Base-by-base conservation (phyloP, 2,797 vertebrate species). In the Parotocinclus haroldoi region DNA sequence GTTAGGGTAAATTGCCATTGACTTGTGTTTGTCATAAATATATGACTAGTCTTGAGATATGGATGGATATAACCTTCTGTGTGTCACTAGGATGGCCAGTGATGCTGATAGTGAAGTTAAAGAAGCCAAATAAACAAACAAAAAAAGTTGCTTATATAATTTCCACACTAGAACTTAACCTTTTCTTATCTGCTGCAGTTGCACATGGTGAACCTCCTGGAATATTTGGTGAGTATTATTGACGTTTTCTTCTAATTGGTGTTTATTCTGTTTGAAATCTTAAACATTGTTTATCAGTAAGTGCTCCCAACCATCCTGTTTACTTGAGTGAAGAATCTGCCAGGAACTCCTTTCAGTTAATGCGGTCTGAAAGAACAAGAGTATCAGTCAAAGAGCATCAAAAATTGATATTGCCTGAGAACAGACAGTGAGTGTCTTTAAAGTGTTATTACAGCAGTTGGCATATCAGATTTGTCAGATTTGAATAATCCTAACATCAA, bases 181-280 rank as follows among this genome's bases (percentile, higher is more conserved):
- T 27, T 5, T 27, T 27, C 27, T 27, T 66, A 71, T 50, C 72
- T 66, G 50, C 63, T 55, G 12, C 63, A 13, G 55, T 52, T 3
- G 68, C 61, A 1, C 48, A 52, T 48, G 63, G 58, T 60, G 72
- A 74, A 48, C 58, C 59, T 54, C 19, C 38, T 58, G 66, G 54
- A 63, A 36, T 63, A 6, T 77, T 77, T 66, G 72, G 76, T 77
- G 36, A 77, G 72, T 73, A 37, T 48, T n/a, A 73, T 53, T 11
- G 19, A 57, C 59, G 40, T 53, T 57, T 52, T n/a, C 1, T 49
- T 19, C 51, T 46, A 44, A 2, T 16, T 10, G 39, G n/a, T 38
- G 27, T 60, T 59, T 45, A 39, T 17, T 58, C 2, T 53, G 19
- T 58, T n/a, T 17, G 40, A 52, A 37, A 51, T 52, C 58, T 42